These are phyloP conservation scores for Furcifer pardalis DNA, from an alignment of 2,797 vertebrate species.

Conservation along the genomic window DNA sequence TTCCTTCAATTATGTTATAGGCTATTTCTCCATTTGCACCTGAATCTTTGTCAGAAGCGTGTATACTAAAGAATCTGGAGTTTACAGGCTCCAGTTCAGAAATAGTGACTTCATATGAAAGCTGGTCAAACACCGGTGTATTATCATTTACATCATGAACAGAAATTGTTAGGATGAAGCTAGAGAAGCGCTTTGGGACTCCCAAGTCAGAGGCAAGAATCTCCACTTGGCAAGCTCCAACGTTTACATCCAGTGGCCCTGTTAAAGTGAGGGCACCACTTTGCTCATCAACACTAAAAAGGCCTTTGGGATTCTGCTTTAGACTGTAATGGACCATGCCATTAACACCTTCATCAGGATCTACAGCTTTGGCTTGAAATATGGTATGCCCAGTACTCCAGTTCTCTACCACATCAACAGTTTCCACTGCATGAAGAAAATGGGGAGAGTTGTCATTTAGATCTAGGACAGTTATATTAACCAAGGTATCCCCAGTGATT, in stretches of 20 bases:
- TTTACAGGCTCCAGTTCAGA: conserved; percentile 94
- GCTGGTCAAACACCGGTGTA: conserved; percentile 92
- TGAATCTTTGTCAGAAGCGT: conserved; percentile 92
- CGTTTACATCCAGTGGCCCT: conserved; percentile 86
- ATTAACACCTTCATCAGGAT: conserved; percentile 92
- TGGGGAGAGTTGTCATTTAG: conserved; percentile 95
- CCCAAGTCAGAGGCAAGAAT: conserved; percentile 90
- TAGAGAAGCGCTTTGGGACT: conserved; percentile 88
- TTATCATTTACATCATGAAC: conserved; percentile 98
- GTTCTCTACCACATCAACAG: conserved; percentile 94
- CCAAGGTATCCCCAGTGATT: conserved; percentile 88
- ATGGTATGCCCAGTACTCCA: conserved; percentile 94
- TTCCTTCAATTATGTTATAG: conserved; percentile 89
- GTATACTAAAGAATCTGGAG: conserved; percentile 94
- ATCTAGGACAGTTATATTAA: conserved; percentile 96
- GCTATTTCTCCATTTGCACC: conserved; percentile 94
- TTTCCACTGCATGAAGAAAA: conserved; percentile 89
- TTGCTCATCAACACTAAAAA: conserved; percentile 89
- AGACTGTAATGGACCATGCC: conserved; percentile 91
- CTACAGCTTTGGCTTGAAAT: conserved; percentile 91
- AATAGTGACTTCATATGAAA: conserved; percentile 94
- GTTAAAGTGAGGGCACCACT: conserved; percentile 89
- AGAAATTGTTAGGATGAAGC: conserved; percentile 87
- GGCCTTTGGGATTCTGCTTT: conserved; percentile 88
- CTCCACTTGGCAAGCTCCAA: conserved; percentile 93